These are phyloP conservation scores for Saturnia japonica DNA, from an alignment of 2,888 invertebrate species.

Conservation along the genomic window DNA sequence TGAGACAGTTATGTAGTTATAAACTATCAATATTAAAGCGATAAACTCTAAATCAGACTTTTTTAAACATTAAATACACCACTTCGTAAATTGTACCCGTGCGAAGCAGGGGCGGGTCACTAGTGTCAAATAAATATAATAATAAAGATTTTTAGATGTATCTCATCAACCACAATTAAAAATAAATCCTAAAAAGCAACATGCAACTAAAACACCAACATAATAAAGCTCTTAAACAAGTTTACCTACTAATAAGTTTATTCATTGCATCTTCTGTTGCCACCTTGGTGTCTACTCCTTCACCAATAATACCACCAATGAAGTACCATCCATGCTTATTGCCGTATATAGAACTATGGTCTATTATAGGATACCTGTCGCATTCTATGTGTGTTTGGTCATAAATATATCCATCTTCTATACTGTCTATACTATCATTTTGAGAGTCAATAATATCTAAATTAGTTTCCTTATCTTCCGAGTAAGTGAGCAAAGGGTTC, in stretches of 20 bases:
- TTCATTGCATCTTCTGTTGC: constrained; percentile 88
- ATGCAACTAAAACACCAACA: constrained; percentile 32
- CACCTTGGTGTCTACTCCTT: constrained; percentile 82
- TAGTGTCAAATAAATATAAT: no score
- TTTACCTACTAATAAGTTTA: constrained; percentile 90
- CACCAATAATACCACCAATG: constrained; percentile 90
- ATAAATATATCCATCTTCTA: constrained; percentile 67
- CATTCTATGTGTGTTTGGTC: constrained; percentile 72
- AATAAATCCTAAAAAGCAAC: background rate
- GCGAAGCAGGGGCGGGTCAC: no score
- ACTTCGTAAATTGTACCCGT: no score
- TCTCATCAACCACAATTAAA: background rate
- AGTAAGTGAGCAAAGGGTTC: constrained; percentile 68
- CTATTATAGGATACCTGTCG: constrained; percentile 83
- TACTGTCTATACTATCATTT: constrained; percentile 54
- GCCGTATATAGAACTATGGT: constrained; percentile 83
- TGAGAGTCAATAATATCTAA: constrained; percentile 50
- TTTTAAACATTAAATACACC: no score
- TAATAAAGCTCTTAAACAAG: constrained; percentile 62
- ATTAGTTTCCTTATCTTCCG: constrained; percentile 53
- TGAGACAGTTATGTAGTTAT: no score
- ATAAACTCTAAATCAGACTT: no score
- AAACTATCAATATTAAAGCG: no score
- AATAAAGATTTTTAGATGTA: no score
- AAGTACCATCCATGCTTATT: constrained; percentile 92